Conservation (phyloP, 2,888 invertebrate genomes). For the Flabesymbios commensalis region DNA sequence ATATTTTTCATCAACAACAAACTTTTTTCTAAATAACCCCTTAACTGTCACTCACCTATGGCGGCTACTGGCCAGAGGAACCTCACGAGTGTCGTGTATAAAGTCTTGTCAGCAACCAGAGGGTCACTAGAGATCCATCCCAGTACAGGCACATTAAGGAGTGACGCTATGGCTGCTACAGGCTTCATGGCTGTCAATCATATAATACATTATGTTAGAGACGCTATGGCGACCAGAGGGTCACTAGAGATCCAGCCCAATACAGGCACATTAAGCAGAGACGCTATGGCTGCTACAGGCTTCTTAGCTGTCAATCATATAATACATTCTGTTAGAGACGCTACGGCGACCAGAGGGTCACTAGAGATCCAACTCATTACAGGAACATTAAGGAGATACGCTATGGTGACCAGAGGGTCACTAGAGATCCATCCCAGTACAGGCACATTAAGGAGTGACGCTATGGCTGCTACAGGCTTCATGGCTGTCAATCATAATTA, state of each 20-base stretch:
- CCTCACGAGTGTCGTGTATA: constrained; percentile 44
- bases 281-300: constrained; percentile 45
- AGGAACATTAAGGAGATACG: constrained; percentile 44
- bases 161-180: constrained; percentile 46
- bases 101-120: constrained; percentile 41
- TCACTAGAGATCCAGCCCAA: constrained; percentile 50
- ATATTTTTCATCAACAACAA: too few species aligned
- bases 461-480: constrained; percentile 45
- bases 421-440: constrained; percentile 51
- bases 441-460: constrained; percentile 44
- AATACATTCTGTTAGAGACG: too few species aligned
- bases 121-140: constrained; percentile 50
- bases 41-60: constrained; percentile 24
- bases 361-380: constrained; percentile 51
- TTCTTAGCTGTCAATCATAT: constrained; percentile 51
- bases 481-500: too few species aligned
- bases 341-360: constrained; percentile 41
- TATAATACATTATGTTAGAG: neutral
- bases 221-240: constrained; percentile 41
- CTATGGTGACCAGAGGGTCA: constrained; percentile 45
- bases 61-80: constrained; percentile 24
- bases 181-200: constrained; percentile 44
- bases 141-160: constrained; percentile 45
- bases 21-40: too few species aligned
- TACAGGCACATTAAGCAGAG: constrained; percentile 46